Percentiles rank a stretch among this genome's conserved stretches.
phyloP scores from a whole-genome alignment of 2,797 vertebrate genomes.

The Coracias cyanogaster region DNA sequence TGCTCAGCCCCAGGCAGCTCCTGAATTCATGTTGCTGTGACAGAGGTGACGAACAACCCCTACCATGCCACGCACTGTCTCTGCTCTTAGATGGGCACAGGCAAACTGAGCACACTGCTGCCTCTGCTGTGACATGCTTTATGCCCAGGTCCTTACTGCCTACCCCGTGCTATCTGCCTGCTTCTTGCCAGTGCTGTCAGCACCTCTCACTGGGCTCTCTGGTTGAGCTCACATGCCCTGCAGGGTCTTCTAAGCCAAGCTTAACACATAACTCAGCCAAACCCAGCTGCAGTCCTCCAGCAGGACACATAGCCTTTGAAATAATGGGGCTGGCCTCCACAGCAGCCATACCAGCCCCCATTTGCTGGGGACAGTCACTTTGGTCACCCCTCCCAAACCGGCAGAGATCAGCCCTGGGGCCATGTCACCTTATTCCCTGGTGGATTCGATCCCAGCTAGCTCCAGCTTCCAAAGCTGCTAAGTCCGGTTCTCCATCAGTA shows the following conservation, averaged over 20 bases:
- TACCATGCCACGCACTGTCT: rapidly evolving
- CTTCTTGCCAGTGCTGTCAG: not conserved
- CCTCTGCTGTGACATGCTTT: not conserved
- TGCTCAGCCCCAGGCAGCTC: not conserved
- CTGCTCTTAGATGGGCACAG: not conserved
- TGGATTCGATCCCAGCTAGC: rapidly evolving
- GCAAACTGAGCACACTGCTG: not conserved
- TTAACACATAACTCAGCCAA: not conserved
- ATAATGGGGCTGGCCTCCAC: not conserved
- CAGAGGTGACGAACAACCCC: not conserved
- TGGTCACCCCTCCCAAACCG: not conserved
- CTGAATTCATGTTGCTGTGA: not conserved
- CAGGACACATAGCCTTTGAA: not conserved
- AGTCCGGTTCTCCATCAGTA: not conserved
- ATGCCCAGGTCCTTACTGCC: too few relatives aligned
- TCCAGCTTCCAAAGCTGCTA: not conserved
- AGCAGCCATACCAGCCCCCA: not conserved
- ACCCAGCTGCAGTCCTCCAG: not conserved
- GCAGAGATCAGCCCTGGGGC: not conserved
- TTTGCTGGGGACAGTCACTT: not conserved
- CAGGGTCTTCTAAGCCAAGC: not conserved
- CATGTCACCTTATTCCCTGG: rapidly evolving
- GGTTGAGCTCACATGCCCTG: not conserved
- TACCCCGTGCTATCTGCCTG: not conserved
- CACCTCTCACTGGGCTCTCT: too few relatives aligned